Evolutionary conservation across 2,797 vertebrate genomes (phyloP), one percentile per base, ranked within the genome.

Genomic region (Scleropages formosus): DNA sequence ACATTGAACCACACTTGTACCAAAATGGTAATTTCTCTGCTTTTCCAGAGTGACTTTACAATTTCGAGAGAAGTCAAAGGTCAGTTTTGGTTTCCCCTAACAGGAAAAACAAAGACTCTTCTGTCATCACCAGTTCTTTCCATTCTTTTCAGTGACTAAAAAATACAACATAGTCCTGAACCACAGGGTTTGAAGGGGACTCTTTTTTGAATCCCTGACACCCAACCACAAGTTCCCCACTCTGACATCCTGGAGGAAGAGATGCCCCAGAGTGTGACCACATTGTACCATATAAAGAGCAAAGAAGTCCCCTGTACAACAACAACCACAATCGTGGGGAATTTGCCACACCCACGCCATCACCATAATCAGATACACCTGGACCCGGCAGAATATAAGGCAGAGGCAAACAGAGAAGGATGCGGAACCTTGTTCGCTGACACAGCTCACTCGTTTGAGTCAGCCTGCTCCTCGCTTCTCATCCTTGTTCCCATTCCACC

Each of bases 281-380:
- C 82, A 82, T 46, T 66, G 58, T 60, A 13, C 74, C 83, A 76
- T 82, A 82, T 83, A 80, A 75, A 78, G 68, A 81, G 76, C 59
- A 78, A 85, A 81, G 72, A 64, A 10, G 27, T 20, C 7, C 8
- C 8, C 16, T 10, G 22, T 73, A 61, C 80, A 81, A 85, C 79
- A 82, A 77, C 81, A 84, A 87, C 81, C 84, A 85, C 63, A 6
- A 71, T 80, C 11, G 70, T 56, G 65, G 44, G 63, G 44, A 63
- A 20, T 22, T 58, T 22, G n/a, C n/a, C n/a, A n/a, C n/a, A n/a
- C n/a, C n/a, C n/a, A n/a, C n/a, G n/a, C n/a, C n/a, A n/a, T n/a
- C n/a, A n/a, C n/a, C n/a, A n/a, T n/a, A n/a, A n/a, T n/a, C n/a
- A n/a, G n/a, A n/a, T n/a, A n/a, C n/a, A n/a, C n/a, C n/a, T n/a